Conservation (phyloP, 2,113 vertebrate genomes). For the Orthonyx spaldingii region DNA sequence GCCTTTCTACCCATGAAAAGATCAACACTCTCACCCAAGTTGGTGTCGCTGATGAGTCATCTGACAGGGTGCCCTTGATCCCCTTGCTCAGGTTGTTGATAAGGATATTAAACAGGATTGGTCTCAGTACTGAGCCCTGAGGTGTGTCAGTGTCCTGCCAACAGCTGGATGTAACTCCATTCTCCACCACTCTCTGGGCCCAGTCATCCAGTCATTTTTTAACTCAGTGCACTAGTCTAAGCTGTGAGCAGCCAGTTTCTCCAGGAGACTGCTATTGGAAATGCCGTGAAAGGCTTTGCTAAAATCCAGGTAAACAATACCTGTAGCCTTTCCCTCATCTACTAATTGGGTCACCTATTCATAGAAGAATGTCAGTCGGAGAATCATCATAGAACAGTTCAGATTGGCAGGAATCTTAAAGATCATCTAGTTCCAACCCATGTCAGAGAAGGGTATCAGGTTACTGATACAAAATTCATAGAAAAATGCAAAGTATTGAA, state of each 20-base stretch:
- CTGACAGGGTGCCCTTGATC: background rate
- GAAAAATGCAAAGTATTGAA: background rate
- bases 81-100: background rate
- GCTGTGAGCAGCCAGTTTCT: background rate
- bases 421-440: background rate
- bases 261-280: background rate
- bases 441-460: background rate
- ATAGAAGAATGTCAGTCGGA: background rate
- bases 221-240: background rate
- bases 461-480: background rate
- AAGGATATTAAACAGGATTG: background rate
- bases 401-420: background rate
- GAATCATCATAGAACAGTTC: background rate
- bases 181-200: background rate
- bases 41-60: fast-evolving
- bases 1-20: background rate
- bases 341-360: no score
- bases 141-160: background rate
- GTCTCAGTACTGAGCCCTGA: background rate
- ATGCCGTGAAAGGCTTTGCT: background rate
- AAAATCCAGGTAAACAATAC: background rate
- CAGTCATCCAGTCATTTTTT: background rate
- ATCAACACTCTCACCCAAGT: background rate
- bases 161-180: background rate
- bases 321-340: background rate